phyloP scores from a whole-genome alignment of 1,140 invertebrate genomes.

The Capitella teleta region DNA sequence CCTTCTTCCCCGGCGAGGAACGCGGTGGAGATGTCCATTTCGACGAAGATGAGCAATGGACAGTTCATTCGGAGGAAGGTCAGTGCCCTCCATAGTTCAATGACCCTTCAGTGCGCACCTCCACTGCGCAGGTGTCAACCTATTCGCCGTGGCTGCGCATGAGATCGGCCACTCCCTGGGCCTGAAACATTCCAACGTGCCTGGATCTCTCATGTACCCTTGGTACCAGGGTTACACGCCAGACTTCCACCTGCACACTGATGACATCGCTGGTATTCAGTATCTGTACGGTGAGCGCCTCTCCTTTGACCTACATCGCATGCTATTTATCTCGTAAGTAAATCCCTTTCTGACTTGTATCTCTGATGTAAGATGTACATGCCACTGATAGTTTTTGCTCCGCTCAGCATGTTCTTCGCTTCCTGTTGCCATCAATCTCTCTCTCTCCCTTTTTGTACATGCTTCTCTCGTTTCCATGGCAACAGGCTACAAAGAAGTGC shows the following conservation, averaged over 20 bases:
- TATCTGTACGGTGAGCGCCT: slow-evolving; percentile 42
- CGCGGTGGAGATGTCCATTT: slow-evolving; percentile 79
- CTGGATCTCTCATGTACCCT: slow-evolving; percentile 81
- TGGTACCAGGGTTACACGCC: slow-evolving; percentile 82
- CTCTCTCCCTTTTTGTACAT: no score
- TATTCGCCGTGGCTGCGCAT: slow-evolving; percentile 84
- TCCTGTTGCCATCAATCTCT: no score
- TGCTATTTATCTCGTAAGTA: no score
- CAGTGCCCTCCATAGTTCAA: background rate
- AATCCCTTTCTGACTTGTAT: no score
- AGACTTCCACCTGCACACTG: slow-evolving; percentile 68
- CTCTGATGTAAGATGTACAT: no score
- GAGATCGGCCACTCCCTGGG: slow-evolving; percentile 90
- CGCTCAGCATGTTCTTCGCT: no score
- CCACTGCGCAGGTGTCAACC: slow-evolving; percentile 42
- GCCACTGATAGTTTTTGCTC: no score
- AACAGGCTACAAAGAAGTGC: no score
- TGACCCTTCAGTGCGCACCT: background rate
- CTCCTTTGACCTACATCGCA: no score
- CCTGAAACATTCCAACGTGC: slow-evolving; percentile 74
- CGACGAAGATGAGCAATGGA: slow-evolving; percentile 71
- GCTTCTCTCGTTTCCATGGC: no score
- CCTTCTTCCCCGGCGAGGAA: slow-evolving; percentile 62
- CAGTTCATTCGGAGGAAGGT: slow-evolving; percentile 18
- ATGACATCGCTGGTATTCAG: slow-evolving; percentile 73